Conservation (phyloP, 2,797 vertebrate genomes). For the Poeciliopsis turneri region DNA sequence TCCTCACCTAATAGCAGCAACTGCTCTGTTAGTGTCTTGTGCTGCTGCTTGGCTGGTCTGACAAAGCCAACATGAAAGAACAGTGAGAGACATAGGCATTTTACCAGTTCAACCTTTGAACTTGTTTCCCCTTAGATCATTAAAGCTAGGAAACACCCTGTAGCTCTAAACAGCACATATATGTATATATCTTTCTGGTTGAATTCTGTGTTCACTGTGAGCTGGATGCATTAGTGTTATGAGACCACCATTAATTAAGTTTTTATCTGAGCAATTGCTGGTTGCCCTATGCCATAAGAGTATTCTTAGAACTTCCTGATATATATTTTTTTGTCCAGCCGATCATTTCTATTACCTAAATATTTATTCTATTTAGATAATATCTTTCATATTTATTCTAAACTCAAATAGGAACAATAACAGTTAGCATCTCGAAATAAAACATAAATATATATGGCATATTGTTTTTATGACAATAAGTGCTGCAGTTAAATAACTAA, state of each 20-base stretch:
- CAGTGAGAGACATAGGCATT: constrained; percentile 67
- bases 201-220: constrained; percentile 13
- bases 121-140: constrained; percentile 59
- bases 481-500: not conserved
- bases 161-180: constrained; percentile 31
- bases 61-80: constrained; percentile 69
- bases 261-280: constrained; percentile 42
- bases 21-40: constrained; percentile 58
- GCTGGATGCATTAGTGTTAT: constrained; percentile 41
- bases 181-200: constrained; percentile 30
- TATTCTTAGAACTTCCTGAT: constrained; percentile 12
- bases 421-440: too few species aligned
- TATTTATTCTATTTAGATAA: too few species aligned
- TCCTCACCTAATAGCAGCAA: constrained; percentile 79
- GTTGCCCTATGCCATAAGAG: constrained; percentile 33
- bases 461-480: too few species aligned
- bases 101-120: constrained; percentile 71
- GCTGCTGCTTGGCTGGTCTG: constrained; percentile 57
- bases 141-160: constrained; percentile 52
- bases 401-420: too few species aligned
- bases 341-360: constrained; percentile 21
- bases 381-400: too few species aligned
- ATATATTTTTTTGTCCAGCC: constrained; percentile 9
- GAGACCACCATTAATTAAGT: constrained; percentile 51
- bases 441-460: too few species aligned